Conservation (phyloP, 2,113 vertebrate genomes). For the Penelope pileata region DNA sequence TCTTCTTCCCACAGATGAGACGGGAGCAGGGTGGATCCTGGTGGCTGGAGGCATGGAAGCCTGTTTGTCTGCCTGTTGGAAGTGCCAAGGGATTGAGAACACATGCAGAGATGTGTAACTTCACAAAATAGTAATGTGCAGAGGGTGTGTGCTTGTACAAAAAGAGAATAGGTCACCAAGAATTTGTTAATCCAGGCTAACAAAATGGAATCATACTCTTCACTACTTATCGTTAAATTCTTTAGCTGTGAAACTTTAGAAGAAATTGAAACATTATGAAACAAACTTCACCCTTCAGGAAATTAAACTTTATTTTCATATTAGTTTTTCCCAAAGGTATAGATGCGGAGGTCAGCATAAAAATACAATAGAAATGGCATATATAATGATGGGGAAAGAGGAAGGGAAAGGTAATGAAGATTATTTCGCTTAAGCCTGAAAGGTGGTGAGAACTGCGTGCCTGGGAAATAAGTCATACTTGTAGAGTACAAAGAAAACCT, state of each 20-base stretch:
- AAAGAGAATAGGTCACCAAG: not conserved
- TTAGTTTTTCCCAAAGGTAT: not conserved
- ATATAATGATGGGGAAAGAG: not conserved
- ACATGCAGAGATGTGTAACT: accelerated
- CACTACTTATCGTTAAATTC: not conserved
- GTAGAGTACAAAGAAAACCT: not conserved
- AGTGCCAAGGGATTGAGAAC: not conserved
- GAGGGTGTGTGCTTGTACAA: not conserved
- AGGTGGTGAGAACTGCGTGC: not conserved
- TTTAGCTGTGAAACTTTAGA: not conserved
- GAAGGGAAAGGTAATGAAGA: not conserved
- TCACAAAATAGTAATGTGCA: accelerated
- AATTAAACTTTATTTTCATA: not conserved
- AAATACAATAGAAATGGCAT: not conserved
- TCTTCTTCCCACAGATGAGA: not conserved
- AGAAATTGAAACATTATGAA: not conserved
- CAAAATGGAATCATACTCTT: accelerated
- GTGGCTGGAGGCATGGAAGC: not conserved
- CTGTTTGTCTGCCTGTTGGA: not conserved
- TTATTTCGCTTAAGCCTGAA: not conserved
- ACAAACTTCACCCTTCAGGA: not conserved
- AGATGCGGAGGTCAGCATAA: not conserved
- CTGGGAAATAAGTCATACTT: not conserved
- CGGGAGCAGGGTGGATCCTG: accelerated
- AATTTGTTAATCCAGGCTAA: not conserved